Percentiles rank a stretch among this genome's conserved stretches.
Evolutionary conservation across 1,140 invertebrate genomes (phyloP).

Genomic region (Xylocopa sonorina): DNA sequence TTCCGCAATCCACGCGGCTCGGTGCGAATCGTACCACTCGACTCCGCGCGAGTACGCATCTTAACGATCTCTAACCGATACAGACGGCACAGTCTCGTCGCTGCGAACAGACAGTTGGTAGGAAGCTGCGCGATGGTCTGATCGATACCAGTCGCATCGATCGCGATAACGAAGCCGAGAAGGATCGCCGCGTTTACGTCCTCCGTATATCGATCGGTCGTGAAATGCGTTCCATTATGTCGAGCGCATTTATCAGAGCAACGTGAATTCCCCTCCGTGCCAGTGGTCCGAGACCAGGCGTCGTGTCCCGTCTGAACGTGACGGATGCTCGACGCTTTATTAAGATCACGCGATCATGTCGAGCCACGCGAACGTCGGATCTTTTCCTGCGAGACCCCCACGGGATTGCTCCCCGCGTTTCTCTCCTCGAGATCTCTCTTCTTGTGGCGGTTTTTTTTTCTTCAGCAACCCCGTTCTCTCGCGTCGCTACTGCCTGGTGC

Average conservation of each 20-base stretch:
- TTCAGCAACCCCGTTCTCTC: too few relatives aligned
- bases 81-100: not conserved
- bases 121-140: not conserved
- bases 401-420: not conserved
- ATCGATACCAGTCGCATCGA: not conserved
- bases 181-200: not conserved
- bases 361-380: conserved; percentile 1
- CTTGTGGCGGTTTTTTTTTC: not conserved
- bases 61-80: not conserved
- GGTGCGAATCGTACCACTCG: not conserved
- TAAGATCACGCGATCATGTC: not conserved
- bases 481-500: too few relatives aligned
- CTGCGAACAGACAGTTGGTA: not conserved
- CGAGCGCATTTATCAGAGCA: conserved; percentile 19
- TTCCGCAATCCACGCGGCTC: not conserved
- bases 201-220: conserved; percentile 16
- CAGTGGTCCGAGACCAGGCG: not conserved
- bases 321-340: conserved; percentile 3
- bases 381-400: too few relatives aligned
- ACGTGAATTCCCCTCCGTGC: conserved; percentile 10
- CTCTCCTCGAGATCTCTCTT: not conserved
- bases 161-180: conserved; percentile 13
- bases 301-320: not conserved
- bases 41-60: conserved; percentile 2
- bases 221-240: conserved; percentile 19